Evolutionary conservation across 1,140 invertebrate genomes (phyloP), one percentile per base, ranked within the genome.

Genomic region (Archegozetes longisetosus): DNA sequence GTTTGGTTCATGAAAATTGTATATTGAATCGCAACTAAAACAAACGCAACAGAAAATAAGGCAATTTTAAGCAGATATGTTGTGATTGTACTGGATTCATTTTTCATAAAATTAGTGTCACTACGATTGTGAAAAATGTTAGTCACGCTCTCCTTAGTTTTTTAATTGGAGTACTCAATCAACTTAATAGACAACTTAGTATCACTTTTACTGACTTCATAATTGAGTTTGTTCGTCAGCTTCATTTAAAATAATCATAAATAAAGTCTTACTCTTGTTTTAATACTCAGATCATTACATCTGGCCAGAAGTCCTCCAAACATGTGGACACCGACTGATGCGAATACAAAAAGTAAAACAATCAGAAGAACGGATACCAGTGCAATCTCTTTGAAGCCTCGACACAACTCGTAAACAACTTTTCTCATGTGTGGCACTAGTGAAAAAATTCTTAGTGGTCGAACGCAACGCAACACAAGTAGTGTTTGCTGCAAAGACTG

Each of bases 361-460:
- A 98, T 94, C 27, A 99, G 76, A n/a, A 99, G 76, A 13, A 95
- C 92, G 0, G 93, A 97, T 75, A 94, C 94, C 70, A 99, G 75
- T 24, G 97, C 72, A 66, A 99, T 99, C 78, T 99, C 95, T 74
- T 97, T 98, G 74, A 98, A 99, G n/a, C 96, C 95, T 63, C 92
- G 78, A 68, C 93, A 96, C 27, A 99, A 76, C 72, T 99, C 96
- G 71, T 92, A 97, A 25, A 99, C 95, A 24, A 99, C 96, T 78
- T 96, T 94, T 64, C 94, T 79, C 92, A 99, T 98, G 70, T 99
- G 95, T 58, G 96, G 96, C 17, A 99, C 93, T 29, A 99, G 76
- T 17, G 90, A 95, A 71, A 98, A 98, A 64, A 99, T 98, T 62
- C 96, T 73, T 29, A 99, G 74, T 2, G 96, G 96, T 17, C 96